Conservation (phyloP, 2,113 vertebrate genomes). For the Channa argus region DNA sequence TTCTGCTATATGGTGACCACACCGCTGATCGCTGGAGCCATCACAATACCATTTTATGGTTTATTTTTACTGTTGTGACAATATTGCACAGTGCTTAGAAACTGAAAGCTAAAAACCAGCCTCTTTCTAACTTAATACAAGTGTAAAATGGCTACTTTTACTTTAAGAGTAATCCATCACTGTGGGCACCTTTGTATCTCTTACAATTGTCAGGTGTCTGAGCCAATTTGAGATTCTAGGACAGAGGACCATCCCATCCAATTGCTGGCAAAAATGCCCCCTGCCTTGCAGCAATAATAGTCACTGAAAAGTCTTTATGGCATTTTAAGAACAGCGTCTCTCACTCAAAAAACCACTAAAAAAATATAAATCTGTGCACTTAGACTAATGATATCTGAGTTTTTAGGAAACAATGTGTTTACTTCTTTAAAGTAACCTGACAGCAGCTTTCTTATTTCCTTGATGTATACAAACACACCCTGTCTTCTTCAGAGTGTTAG, state of each 20-base stretch:
- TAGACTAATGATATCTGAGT: conserved; percentile 10
- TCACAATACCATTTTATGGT: background rate
- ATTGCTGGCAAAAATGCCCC: background rate
- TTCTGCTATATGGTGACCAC: background rate
- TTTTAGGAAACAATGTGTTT: conserved; percentile 59
- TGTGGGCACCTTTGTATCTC: background rate
- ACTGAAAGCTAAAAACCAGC: background rate
- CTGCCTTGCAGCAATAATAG: too few species aligned
- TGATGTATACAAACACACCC: conserved; percentile 70
- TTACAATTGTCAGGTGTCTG: conserved; percentile 8
- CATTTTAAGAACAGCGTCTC: background rate
- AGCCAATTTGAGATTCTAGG: conserved; percentile 8
- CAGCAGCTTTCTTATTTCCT: conserved; percentile 67
- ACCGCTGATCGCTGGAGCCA: conserved; percentile 2
- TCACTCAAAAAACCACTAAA: background rate
- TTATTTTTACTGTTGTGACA: background rate
- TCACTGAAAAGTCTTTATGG: background rate
- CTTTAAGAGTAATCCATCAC: background rate
- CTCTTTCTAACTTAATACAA: background rate
- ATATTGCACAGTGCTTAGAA: background rate
- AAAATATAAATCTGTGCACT: background rate
- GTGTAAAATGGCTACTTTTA: background rate
- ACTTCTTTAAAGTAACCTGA: conserved; percentile 64
- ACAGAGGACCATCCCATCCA: background rate
- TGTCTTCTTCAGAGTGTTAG: conserved; percentile 70